Base-by-base conservation (phyloP, 2,113 vertebrate species). In the Himantopus leucocephalus region DNA sequence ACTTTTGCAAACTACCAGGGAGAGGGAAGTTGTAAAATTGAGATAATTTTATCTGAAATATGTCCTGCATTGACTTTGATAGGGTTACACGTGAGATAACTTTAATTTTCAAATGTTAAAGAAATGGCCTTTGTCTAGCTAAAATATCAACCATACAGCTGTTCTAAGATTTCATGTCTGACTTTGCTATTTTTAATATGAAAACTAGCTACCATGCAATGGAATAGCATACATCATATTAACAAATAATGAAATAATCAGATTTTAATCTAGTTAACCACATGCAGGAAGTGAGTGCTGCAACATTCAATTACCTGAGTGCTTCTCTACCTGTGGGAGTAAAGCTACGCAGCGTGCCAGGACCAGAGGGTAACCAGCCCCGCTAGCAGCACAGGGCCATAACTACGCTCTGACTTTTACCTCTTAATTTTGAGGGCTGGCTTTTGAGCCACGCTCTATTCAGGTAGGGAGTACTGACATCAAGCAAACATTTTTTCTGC, bases 321-420 rank as follows among this genome's bases (percentile, higher is more conserved):
- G 59, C 73, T 73, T 88, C 63, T 64, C 23, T 5, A 64, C 27
- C 21, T 21, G 10, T 4, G 5, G 47, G 50, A 74, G 5, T 29
- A 48, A 64, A 87, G 6, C 37, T 32, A 50, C 30, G 10, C 4
- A 56, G 21, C 29, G 29, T 17, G 15, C 20, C 8, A n/a, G 41
- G 34, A 60, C 19, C 30, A 73, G 12, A 75, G 21, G 12, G 15
- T 41, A 89, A 77, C 7, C 59, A 87, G 30, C 3, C 3, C 14
- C 4, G 0, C 27, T 11, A 39, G 20, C 39, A 55, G 17, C 4
- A 0, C 32, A 50, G 62, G 23, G 47, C 7, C 9, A 52, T 2
- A 70, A 35, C 24, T 43, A 39, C 5, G 17, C 68, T 90, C 68
- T 7, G 1, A 60, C 4, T 59, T 60, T 43, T 39, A 16, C 30